Conservation (phyloP, 1,140 invertebrate species). For the Dinoponera quadriceps region DNA sequence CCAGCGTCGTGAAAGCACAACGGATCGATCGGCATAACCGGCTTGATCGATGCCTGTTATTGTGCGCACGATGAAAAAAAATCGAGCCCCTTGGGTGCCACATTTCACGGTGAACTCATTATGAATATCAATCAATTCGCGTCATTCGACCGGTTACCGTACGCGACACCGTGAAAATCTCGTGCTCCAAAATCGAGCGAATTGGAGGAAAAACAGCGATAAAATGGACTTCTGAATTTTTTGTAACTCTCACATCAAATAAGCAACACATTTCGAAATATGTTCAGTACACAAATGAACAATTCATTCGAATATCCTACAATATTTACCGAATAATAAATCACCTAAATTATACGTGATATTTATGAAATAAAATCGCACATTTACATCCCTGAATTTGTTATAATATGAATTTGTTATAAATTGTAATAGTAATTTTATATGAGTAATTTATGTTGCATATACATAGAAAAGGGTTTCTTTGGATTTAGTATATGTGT, state of each 20-base stretch:
- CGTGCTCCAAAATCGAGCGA: slow-evolving; percentile 9
- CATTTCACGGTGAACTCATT: slow-evolving; percentile 50
- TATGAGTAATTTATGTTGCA: too few species aligned
- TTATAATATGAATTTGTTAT: too few species aligned
- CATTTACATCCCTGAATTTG: too few species aligned
- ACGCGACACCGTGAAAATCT: slow-evolving; percentile 13
- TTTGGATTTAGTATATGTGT: too few species aligned
- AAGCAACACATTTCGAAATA: not conserved
- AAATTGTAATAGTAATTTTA: too few species aligned
- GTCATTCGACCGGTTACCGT: slow-evolving; percentile 38
- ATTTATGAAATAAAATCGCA: not conserved
- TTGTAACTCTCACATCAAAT: not conserved
- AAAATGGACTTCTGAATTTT: not conserved
- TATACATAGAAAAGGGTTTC: too few species aligned
- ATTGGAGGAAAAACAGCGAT: not conserved
- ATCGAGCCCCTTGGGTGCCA: slow-evolving; percentile 36
- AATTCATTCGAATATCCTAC: not conserved
- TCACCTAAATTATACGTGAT: not conserved
- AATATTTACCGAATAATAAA: not conserved
- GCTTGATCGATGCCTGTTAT: slow-evolving; percentile 48
- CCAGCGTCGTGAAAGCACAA: slow-evolving; percentile 38
- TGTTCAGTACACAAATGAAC: not conserved
- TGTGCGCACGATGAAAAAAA: slow-evolving; percentile 48
- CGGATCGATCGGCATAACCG: slow-evolving; percentile 26
- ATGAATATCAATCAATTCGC: slow-evolving; percentile 59